phyloP scores from a whole-genome alignment of 2,113 vertebrate species.

The Narcine bancroftii region DNA sequence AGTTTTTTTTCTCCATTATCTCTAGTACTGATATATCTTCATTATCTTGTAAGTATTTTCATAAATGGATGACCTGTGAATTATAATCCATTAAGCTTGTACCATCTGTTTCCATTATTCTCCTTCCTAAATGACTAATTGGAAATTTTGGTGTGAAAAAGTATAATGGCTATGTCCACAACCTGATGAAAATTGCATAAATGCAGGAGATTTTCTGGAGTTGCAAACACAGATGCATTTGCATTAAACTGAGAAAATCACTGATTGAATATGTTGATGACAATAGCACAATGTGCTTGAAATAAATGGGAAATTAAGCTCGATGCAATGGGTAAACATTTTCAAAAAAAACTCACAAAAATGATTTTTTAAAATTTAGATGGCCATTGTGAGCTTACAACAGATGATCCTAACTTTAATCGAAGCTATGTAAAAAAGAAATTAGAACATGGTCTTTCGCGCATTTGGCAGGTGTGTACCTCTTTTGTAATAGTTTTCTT shows the following conservation, averaged over 20 bases:
- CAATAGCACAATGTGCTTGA: not conserved
- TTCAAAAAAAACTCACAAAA: not conserved
- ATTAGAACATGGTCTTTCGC: slow-evolving; percentile 83
- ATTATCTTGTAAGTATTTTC: not conserved
- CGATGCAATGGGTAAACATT: too few relatives aligned
- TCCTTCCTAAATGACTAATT: not conserved
- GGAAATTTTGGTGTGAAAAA: not conserved
- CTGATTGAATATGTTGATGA: not conserved
- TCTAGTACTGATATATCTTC: not conserved
- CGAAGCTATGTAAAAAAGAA: slow-evolving; percentile 97
- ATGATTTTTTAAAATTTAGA: slow-evolving; percentile 53
- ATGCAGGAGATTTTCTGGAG: not conserved
- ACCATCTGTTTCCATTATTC: not conserved
- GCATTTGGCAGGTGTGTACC: slow-evolving; percentile 88
- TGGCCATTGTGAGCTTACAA: slow-evolving; percentile 50
- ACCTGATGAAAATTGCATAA: not conserved
- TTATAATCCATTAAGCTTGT: not conserved
- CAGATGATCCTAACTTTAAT: slow-evolving; percentile 77
- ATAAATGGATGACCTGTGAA: not conserved
- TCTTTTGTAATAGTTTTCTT: not conserved
- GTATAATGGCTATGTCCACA: not conserved
- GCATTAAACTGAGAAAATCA: not conserved
- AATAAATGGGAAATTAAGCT: not conserved
- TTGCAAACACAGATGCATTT: not conserved
- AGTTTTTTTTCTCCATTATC: too few relatives aligned